These are phyloP conservation scores for Brachionus angularis DNA, from an alignment of 1,140 invertebrate species.

Conservation along the genomic window DNA sequence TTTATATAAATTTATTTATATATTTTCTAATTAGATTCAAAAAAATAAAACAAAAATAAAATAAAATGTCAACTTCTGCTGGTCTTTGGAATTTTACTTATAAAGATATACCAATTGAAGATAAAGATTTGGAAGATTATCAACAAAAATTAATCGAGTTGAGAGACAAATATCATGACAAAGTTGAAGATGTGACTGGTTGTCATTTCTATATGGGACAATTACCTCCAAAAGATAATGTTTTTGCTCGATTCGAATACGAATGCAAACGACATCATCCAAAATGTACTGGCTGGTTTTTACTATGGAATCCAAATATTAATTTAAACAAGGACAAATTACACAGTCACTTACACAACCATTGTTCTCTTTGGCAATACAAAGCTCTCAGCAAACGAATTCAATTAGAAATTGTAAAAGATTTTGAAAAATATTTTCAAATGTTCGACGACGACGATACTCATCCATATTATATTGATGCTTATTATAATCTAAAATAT, in stretches of 20 bases:
- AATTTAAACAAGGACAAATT: background rate
- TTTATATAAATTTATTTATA: too few species aligned
- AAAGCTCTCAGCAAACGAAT: constrained; percentile 32
- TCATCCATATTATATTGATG: constrained; percentile 42
- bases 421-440: constrained; percentile 35
- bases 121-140: background rate
- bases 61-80: constrained; percentile 24
- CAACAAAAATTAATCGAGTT: constrained; percentile 19
- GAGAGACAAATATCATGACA: constrained; percentile 7
- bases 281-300: constrained; percentile 17
- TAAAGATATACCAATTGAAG: background rate
- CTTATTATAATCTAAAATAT: constrained; percentile 24
- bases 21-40: too few species aligned
- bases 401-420: constrained; percentile 3
- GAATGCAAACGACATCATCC: constrained; percentile 37
- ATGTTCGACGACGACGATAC: constrained; percentile 43
- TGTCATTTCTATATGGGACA: constrained; percentile 14
- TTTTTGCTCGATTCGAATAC: constrained; percentile 13
- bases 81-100: constrained; percentile 20
- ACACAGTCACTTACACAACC: constrained; percentile 10
- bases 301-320: constrained; percentile 35
- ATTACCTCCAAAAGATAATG: constrained; percentile 1
- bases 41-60: too few species aligned
- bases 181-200: constrained; percentile 17
- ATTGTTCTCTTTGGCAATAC: constrained; percentile 18